These are phyloP conservation scores for Synergus laeviventris DNA, from an alignment of 2,888 invertebrate genomes.

Conservation along the genomic window DNA sequence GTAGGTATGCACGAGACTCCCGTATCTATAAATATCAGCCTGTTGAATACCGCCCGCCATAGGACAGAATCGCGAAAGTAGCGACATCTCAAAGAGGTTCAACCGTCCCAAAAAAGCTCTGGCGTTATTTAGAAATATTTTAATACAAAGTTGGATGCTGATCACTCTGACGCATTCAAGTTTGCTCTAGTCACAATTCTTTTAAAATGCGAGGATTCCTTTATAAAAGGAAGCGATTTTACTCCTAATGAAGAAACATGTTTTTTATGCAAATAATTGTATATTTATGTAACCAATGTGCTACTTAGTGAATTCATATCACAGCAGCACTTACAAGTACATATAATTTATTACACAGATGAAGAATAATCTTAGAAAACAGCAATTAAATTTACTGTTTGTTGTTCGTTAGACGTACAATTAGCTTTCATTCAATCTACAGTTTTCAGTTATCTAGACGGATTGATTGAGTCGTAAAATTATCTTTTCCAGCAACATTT, in stretches of 20 bases:
- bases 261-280: conserved; percentile 55
- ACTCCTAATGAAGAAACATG: neutral
- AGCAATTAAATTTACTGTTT: conserved; percentile 3
- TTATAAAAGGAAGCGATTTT: neutral
- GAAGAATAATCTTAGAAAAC: conserved; percentile 15
- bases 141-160: neutral
- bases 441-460: conserved; percentile 8
- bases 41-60: conserved; percentile 68
- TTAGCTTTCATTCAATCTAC: conserved; percentile 21
- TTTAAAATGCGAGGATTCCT: neutral
- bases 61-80: conserved; percentile 48
- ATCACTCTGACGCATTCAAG: neutral
- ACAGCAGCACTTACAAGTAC: conserved; percentile 44
- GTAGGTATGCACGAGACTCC: conserved; percentile 67
- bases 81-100: conserved; percentile 56
- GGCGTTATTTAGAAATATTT: conserved; percentile 4
- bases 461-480: conserved; percentile 19
- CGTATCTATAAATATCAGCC: conserved; percentile 70
- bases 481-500: neutral
- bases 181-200: neutral
- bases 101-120: conserved; percentile 11
- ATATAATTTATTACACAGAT: conserved; percentile 33
- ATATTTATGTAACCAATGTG: conserved; percentile 55
- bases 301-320: conserved; percentile 50
- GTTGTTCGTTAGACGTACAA: conserved; percentile 14